Evolutionary conservation across 2,797 vertebrate species (phyloP), one percentile per base, ranked within the genome.

Genomic region (Crenuchus spilurus): DNA sequence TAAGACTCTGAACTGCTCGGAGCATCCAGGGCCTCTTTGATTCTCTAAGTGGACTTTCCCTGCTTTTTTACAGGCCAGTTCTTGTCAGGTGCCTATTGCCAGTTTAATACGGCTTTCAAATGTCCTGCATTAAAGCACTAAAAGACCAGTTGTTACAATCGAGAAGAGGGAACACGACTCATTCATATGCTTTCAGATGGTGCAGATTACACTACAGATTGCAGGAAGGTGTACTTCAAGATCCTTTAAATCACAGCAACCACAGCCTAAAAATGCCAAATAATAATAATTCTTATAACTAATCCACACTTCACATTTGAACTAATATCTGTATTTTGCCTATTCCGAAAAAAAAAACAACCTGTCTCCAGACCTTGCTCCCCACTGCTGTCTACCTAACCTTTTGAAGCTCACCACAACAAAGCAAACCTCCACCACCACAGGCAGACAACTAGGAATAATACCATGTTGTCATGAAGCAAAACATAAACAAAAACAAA

Each of bases 131-230:
- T 91, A 88, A 89, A 89, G 87, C 88, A 87, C 88, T 91, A 88
- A 89, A 89, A 88, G 86, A 83, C 84, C 84, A 88, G 87, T 88
- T 86, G 90, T 87, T 88, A 88, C 86, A 88, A 84, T 85, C 83
- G 72, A 84, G 76, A 1, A 13, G 81, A 82, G 86, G 86, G 82
- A 85, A 84, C 87, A 84, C 76, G 2, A 77, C 80, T 88, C 84
- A 89, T 89, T 90, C 85, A 90, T 81, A 83, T 74, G 77, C 77
- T 74, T 83, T 77, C 70, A 33, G 62, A 48, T 49, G 57, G 82
- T 75, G 79, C 79, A 76, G 4, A 76, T 86, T 85, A 89, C 83
- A 87, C 80, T 85, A 83, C 72, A 51, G 51, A n/a, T 49, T 31
- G 62, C 66, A 72, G 14, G 30, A 31, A 16, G 26, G 18, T 10